A percentile compares a stretch with the other conserved stretches of the same genome.
Conservation (phyloP, 1,140 invertebrate genomes). For the Oscheius sp. region DNA sequence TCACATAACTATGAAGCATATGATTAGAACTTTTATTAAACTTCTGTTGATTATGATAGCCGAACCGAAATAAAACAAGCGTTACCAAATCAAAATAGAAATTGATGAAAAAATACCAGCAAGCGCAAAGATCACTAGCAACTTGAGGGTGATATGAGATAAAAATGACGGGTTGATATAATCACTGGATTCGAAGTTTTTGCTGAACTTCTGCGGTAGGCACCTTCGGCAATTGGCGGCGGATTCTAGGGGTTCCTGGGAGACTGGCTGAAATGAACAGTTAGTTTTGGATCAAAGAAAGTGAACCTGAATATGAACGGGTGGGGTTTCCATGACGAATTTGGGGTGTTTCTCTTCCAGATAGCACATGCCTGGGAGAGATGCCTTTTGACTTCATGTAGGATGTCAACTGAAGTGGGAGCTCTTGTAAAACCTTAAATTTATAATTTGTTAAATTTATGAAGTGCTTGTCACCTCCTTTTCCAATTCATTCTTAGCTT, state of each 20-base stretch:
- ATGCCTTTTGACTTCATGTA: constrained; percentile 48
- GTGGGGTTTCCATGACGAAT: not conserved
- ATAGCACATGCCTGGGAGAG: not conserved
- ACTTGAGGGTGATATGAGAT: not conserved
- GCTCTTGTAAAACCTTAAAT: constrained; percentile 40
- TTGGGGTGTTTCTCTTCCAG: not conserved
- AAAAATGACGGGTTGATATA: not conserved
- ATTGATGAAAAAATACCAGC: not conserved
- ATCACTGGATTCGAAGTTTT: not conserved
- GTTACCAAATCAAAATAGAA: too few relatives aligned
- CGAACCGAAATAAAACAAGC: too few relatives aligned
- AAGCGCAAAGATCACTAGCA: constrained; percentile 7
- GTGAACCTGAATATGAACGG: too few relatives aligned
- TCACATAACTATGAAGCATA: too few relatives aligned
- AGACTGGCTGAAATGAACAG: constrained; percentile 5
- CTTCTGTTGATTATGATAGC: too few relatives aligned
- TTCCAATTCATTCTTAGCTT: constrained; percentile 47
- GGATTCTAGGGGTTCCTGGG: not conserved
- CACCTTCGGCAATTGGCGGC: not conserved
- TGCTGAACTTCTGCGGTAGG: not conserved
- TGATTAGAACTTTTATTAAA: too few relatives aligned
- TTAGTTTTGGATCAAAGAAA: too few relatives aligned
- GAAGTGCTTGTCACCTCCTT: constrained; percentile 47
- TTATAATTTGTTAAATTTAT: not conserved
- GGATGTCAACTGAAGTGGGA: constrained; percentile 47